A percentile compares a stretch with the other conserved stretches of the same genome.
Evolutionary conservation across 35 echinoderm and acorn worm species (phyloP).

Genomic region (Heliocidaris erythrogramma): DNA sequence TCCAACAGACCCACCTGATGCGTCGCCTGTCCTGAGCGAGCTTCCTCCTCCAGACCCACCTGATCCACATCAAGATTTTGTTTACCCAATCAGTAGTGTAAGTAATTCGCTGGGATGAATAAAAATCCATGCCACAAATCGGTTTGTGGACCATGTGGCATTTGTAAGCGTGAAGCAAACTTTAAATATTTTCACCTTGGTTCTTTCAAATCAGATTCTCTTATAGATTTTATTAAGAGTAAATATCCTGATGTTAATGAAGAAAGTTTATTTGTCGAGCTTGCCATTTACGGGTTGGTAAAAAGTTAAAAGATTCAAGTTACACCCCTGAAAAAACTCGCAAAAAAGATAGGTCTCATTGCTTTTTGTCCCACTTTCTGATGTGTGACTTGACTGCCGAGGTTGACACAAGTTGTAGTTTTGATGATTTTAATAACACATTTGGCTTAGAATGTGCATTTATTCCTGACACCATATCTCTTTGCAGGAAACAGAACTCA

Average conservation of each 20-base stretch:
- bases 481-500: constrained; percentile 4
- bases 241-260: not conserved
- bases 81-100: not conserved
- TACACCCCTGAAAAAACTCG: constrained; percentile 14
- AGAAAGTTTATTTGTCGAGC: not conserved
- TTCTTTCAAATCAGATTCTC: not conserved
- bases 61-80: not conserved
- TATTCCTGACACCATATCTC: not conserved
- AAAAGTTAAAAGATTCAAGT: not conserved
- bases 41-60: not conserved
- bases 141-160: constrained; percentile 9
- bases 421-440: constrained; percentile 16
- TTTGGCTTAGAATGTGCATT: not conserved
- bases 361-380: not conserved
- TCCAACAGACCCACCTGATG: too few species aligned
- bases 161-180: not conserved
- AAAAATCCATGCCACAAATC: not conserved
- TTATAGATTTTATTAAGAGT: constrained; percentile 11
- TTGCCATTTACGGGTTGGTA: not conserved
- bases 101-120: not conserved
- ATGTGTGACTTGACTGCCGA: not conserved
- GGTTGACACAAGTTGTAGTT: not conserved
- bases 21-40: too few species aligned
- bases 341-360: not conserved
- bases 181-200: not conserved